Evolutionary conservation across 35 echinoderm and acorn worm genomes (phyloP).

Genomic region (Apostichopus parvimensis): DNA sequence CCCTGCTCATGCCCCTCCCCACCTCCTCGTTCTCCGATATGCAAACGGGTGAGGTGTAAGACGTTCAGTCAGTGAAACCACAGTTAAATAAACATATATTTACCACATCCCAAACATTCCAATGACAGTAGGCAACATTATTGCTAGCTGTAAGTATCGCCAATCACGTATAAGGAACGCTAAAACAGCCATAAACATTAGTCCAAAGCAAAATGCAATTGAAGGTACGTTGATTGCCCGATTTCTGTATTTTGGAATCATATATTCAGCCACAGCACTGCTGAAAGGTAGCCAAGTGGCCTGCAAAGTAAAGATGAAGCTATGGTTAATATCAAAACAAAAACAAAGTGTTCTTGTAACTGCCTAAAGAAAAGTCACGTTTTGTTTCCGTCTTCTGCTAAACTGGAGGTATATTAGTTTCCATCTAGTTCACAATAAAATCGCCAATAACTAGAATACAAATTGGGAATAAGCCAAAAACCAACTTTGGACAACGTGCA

Average conservation of each 20-base stretch:
- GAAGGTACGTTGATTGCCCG: background rate
- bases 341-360: no score
- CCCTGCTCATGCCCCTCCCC: no score
- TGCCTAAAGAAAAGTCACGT: background rate
- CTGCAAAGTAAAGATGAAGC: background rate
- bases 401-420: background rate
- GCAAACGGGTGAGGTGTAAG: no score
- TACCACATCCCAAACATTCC: slow-evolving; percentile 4
- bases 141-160: slow-evolving; percentile 41
- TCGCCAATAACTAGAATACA: no score
- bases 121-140: background rate
- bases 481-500: no score
- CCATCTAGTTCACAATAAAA: no score
- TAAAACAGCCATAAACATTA: slow-evolving; percentile 41
- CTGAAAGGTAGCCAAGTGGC: background rate
- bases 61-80: no score
- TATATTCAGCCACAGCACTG: slow-evolving; percentile 7
- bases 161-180: slow-evolving; percentile 53
- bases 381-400: background rate
- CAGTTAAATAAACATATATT: background rate
- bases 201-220: slow-evolving; percentile 42
- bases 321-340: no score
- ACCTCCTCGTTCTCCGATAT: no score
- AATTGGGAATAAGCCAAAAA: no score
- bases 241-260: slow-evolving; percentile 48